Evolutionary conservation across 1,140 invertebrate genomes (phyloP).

Genomic region (Drosophila pachea): DNA sequence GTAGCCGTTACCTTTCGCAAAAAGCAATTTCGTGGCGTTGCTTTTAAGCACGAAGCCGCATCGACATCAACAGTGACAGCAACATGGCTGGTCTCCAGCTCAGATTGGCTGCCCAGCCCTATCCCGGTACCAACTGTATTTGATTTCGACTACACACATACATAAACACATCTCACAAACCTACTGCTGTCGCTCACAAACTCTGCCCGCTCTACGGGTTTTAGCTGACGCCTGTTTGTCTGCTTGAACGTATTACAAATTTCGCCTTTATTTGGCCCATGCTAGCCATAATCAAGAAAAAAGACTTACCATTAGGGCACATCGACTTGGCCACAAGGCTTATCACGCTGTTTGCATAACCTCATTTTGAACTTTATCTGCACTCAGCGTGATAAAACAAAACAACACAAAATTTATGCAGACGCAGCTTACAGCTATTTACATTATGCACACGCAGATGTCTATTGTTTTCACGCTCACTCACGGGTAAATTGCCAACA

Average conservation of each 20-base stretch:
- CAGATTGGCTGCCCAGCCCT: conserved; percentile 38
- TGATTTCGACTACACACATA: conserved; percentile 35
- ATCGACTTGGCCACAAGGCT: conserved; percentile 14
- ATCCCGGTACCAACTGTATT: conserved; percentile 16
- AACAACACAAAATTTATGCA: neutral
- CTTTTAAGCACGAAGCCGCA: conserved; percentile 49
- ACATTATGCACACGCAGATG: neutral
- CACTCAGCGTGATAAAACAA: neutral
- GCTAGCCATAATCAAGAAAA: conserved; percentile 43
- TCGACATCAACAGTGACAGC: conserved; percentile 60
- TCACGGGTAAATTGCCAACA: neutral
- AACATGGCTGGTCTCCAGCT: conserved; percentile 39
- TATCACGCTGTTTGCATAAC: neutral
- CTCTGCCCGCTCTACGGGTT: neutral
- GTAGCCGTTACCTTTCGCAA: conserved; percentile 52
- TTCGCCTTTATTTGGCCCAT: conserved; percentile 39
- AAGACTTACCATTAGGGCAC: conserved; percentile 17
- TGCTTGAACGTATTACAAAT: conserved; percentile 45
- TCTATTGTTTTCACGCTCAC: neutral
- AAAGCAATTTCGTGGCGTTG: conserved; percentile 74
- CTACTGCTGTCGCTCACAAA: neutral
- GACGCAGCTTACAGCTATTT: conserved; percentile 12
- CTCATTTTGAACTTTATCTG: neutral
- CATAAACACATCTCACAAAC: conserved; percentile 6
- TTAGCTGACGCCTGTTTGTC: conserved; percentile 20